These are phyloP conservation scores for Scatophagus argus DNA, from an alignment of 2,113 vertebrate species.

Conservation along the genomic window DNA sequence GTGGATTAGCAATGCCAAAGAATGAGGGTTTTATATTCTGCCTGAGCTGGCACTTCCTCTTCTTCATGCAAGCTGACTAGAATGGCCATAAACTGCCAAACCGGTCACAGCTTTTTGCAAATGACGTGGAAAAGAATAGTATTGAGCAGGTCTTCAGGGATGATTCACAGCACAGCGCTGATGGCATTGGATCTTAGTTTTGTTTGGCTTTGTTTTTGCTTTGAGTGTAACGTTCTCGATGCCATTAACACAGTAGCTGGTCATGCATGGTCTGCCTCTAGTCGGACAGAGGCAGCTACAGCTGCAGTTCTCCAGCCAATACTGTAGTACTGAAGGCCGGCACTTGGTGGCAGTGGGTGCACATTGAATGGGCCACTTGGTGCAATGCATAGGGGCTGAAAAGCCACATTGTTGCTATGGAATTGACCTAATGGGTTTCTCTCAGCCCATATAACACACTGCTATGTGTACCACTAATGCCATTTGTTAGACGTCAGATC, in stretches of 20 bases:
- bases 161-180: constrained; percentile 46
- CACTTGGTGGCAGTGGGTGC: constrained; percentile 84
- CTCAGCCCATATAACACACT: constrained; percentile 52
- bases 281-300: constrained; percentile 30
- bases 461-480: constrained; percentile 69
- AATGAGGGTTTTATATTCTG: constrained; percentile 11
- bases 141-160: constrained; percentile 15
- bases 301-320: constrained; percentile 27
- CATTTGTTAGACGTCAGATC: constrained; percentile 76
- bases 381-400: constrained; percentile 40
- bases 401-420: constrained; percentile 79
- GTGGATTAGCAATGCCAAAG: constrained; percentile 1
- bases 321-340: constrained; percentile 57
- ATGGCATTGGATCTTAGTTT: constrained; percentile 29
- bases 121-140: constrained; percentile 22
- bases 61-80: constrained; percentile 11
- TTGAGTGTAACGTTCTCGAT: constrained; percentile 2
- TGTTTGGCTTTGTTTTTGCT: constrained; percentile 17
- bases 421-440: constrained; percentile 81
- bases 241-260: constrained; percentile 27
- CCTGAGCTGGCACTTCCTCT: constrained; percentile 14
- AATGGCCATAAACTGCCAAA: constrained; percentile 24
- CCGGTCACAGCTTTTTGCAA: constrained; percentile 18
- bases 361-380: constrained; percentile 49
- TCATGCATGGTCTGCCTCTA: constrained; percentile 29